Evolutionary conservation across 2,797 vertebrate species (phyloP), one percentile per base, ranked within the genome.

Genomic region (Enteromius argenteus): DNA sequence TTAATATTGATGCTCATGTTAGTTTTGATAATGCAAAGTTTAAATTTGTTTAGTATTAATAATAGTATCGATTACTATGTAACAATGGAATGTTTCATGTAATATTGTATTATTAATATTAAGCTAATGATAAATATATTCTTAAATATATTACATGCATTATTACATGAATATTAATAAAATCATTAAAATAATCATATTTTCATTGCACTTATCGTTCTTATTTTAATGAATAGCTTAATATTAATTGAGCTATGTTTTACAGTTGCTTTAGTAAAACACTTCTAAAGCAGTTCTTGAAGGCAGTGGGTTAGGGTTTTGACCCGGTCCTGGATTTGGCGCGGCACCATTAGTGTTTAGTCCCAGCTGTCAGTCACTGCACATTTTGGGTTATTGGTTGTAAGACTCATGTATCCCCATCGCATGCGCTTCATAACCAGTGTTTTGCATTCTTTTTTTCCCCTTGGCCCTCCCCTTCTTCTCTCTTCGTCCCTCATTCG

Each of bases 361-460:
- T 71, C n/a, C n/a, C 35, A 66, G 68, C 49, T 49, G 53, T 81
- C 83, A 75, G 62, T 83, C 83, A 66, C 86, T 66, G 81, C 81
- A 84, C 82, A 77, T 75, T 93, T 90, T 93, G 95, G 94, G 95
- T 93, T 93, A 94, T 96, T 94, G 95, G 93, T 96, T 89, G 87
- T 95, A 96, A 96, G 95, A 95, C 92, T 96, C 96, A 96, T 93
- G 95, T 95, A 94, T 96, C 96, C 94, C 91, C 96, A 96, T 96
- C 94, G 97, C 98, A 99, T 98, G 98, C 94, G 95, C 97, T 96
- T 96, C 96, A 95, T 98, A 96, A 97, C 96, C 93, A 90, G 96
- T 96, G 95, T 98, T 96, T 96, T 96, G 96, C 97, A 94, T 96
- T 96, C 94, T 96, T 96, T 94, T 32, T 86, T 91, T 92, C 93